Evolutionary conservation across 2,888 invertebrate genomes (phyloP).

Genomic region (Parapristionchus giblindavisi): DNA sequence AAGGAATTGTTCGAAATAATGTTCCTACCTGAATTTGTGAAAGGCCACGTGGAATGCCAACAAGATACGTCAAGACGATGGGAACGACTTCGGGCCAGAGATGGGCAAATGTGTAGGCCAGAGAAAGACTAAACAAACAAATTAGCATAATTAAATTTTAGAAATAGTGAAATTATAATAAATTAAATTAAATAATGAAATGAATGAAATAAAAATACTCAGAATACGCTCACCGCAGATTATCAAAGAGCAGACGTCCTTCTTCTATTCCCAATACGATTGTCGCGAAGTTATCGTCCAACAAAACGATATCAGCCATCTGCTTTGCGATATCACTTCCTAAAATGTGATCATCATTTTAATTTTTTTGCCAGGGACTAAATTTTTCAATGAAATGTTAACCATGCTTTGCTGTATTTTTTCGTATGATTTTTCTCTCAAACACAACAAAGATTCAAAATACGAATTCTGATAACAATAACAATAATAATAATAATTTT

Average conservation of each 20-base stretch:
- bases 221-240: conserved; percentile 42
- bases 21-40: conserved; percentile 60
- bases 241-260: conserved; percentile 64
- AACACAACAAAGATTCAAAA: too few relatives aligned
- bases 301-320: conserved; percentile 63
- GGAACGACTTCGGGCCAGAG: conserved; percentile 68
- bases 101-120: conserved; percentile 67
- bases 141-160: neutral
- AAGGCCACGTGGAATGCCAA: conserved; percentile 66
- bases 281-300: conserved; percentile 67
- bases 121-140: conserved; percentile 55
- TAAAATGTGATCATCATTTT: conserved; percentile 13
- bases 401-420: too few relatives aligned
- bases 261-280: conserved; percentile 67
- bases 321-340: conserved; percentile 63
- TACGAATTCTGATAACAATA: too few relatives aligned
- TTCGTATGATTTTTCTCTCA: too few relatives aligned
- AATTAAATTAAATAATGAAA: neutral
- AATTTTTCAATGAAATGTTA: neutral
- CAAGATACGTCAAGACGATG: conserved; percentile 65
- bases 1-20: neutral
- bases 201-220: neutral
- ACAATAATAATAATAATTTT: neutral
- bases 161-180: neutral
- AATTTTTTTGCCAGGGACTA: neutral